Percentiles rank a stretch among this genome's conserved stretches.
Conservation (phyloP, 2,797 vertebrate genomes). For the Enteromius radiatus region DNA sequence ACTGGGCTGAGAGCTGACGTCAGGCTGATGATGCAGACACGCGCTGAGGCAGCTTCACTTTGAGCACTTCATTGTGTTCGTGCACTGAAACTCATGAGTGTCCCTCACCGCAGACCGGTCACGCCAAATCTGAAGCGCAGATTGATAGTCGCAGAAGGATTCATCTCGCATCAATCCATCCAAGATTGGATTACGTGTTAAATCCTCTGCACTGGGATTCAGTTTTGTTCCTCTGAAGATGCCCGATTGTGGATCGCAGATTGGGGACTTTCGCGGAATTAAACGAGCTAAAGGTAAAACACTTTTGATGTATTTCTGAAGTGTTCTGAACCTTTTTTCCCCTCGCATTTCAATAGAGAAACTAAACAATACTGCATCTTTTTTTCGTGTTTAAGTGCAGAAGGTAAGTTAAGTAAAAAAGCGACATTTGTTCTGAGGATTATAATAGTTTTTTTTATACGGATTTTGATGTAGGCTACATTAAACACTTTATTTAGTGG, state of each 20-base stretch:
- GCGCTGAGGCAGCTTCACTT: constrained; percentile 33
- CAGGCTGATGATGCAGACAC: constrained; percentile 29
- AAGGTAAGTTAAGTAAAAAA: neutral
- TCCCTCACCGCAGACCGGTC: neutral
- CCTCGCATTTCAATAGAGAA: neutral
- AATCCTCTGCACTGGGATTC: constrained; percentile 22
- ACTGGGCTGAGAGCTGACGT: constrained; percentile 42
- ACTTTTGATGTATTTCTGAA: neutral
- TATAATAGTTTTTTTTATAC: neutral
- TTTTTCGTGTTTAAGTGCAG: neutral
- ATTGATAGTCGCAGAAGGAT: neutral
- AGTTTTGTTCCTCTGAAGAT: constrained; percentile 48
- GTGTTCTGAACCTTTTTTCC: neutral
- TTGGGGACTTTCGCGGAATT: constrained; percentile 44
- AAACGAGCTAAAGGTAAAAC: constrained; percentile 46
- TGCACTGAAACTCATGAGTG: constrained; percentile 4
- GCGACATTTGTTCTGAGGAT: neutral
- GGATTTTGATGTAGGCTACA: neutral
- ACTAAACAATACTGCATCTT: neutral
- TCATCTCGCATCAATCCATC: neutral
- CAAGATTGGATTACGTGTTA: constrained; percentile 47
- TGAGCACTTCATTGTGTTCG: constrained; percentile 21
- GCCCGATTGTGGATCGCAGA: constrained; percentile 43
- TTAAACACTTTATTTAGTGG: neutral
- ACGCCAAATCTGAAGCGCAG: neutral